Evolutionary conservation across 2,797 vertebrate species (phyloP), one percentile per base, ranked within the genome.

Genomic region (Rallus crepitans): DNA sequence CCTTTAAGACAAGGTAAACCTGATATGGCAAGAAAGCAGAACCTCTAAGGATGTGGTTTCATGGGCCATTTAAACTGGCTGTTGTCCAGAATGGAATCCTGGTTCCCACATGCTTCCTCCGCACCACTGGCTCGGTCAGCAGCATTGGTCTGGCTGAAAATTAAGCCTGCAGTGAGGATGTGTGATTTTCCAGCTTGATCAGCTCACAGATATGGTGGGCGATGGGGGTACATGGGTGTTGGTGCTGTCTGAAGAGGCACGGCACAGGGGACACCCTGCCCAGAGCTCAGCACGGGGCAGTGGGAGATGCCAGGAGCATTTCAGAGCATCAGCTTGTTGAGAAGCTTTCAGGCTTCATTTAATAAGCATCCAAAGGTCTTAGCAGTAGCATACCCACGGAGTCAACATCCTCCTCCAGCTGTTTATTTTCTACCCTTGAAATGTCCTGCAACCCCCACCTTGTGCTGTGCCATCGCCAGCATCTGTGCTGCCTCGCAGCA

Each of bases 341-440:
- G 75, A 72, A 33, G 91, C 84, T 85, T 93, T 93, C 76, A 82
- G 85, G 85, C 93, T 42, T 92, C 83, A 52, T 89, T 94, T 96
- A 92, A 87, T 95, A 75, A 95, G 70, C 93, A 76, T 48, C 66
- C 78, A 71, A 70, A 95, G 94, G 89, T 94, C 87, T 92, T 61
- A 87, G 81, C 70, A 55, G 78, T 76, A 84, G 89, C 78, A 82
- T 64, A 69, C 69, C 50, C 17, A 0, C 2, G 1, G 31, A 69
- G 90, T 82, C 83, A 94, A 91, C 94, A 92, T 94, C 82, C 82
- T 96, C 77, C 76, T 77, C 86, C 91, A 89, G 89, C 92, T 96
- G 94, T 93, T 96, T 84, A 35, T 92, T 90, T 93, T 66, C 78
- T 92, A 76, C 87, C 96, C 95, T 94, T 95, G 94, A 87, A 93